Base-by-base conservation (phyloP, 2,113 vertebrate genomes). In the Neofelis nebulosa region DNA sequence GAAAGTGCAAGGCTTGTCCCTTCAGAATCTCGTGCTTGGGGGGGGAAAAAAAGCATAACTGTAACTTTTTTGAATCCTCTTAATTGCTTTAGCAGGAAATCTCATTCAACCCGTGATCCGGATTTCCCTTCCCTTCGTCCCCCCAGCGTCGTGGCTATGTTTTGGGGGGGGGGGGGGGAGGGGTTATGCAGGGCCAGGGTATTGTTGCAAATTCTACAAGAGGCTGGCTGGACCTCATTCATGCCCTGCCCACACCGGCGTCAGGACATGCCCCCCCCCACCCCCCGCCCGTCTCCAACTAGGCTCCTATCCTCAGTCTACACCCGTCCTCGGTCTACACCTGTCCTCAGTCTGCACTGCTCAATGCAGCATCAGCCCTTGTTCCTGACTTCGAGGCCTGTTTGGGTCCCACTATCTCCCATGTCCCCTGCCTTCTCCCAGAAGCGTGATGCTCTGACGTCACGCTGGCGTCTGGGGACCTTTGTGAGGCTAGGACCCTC, bases 241-340 rank as follows among this genome's bases (percentile, higher is more conserved):
- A 14, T 31, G 5, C 15, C 50, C 38, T 29, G 14, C 18, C 18
- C n/a, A 13, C 0, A 1, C 19, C 69, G 25, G 29, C 4, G 7
- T 23, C n/a, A 5, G 21, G n/a, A 31, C 12, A 0, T 18, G 38
- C 50, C n/a, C 33, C 76, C 10, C 9, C 63, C 41, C 41, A 6
- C 7, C 7, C 7, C 45, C 1, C n/a, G 10, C n/a, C 23, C 13
- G 2, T 74, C 73, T 74, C 23, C 3, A n/a, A 0, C 9, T 5
- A 2, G 61, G 36, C 4, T 71, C 29, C 52, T 4, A 16, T 15
- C 13, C 4, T 73, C 19, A 45, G 38, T 52, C 81, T 21, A 52
- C 3, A 2, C 63, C 25, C 6, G 5, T 9, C 27, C 45, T 55
- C 14, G 5, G 31, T n/a, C 52, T 36, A 8, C 18, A 25, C 29